Evolutionary conservation across 2,888 invertebrate species (phyloP).

Genomic region (Eugnorisma glareosa): DNA sequence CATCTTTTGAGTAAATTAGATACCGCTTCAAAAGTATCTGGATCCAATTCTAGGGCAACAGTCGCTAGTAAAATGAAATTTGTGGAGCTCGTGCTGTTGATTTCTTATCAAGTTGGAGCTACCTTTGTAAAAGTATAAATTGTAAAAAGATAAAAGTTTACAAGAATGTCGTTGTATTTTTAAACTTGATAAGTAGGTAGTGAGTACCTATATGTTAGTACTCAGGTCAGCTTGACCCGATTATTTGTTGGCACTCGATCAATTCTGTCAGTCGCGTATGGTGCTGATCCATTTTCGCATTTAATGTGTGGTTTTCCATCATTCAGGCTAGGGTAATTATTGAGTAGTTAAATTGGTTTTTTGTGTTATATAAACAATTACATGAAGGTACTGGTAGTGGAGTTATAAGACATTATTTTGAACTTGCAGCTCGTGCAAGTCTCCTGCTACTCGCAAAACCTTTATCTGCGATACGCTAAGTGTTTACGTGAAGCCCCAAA

Average conservation of each 20-base stretch:
- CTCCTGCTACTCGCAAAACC: constrained; percentile 26
- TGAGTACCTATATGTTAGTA: constrained; percentile 61
- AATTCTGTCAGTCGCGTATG: constrained; percentile 78
- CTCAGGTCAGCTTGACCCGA: constrained; percentile 73
- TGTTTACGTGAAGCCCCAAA: constrained; percentile 37
- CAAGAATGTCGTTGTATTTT: constrained; percentile 63
- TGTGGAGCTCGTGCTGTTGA: constrained; percentile 1
- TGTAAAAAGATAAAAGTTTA: constrained; percentile 40
- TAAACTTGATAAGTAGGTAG: constrained; percentile 66
- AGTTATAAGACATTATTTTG: constrained; percentile 13
- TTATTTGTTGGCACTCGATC: constrained; percentile 79
- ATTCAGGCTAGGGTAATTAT: constrained; percentile 57
- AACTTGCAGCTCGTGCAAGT: constrained; percentile 24
- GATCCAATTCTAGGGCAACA: constrained; percentile 25
- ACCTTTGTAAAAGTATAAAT: constrained; percentile 32
- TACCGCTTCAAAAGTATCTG: constrained; percentile 33
- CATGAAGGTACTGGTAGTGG: not conserved
- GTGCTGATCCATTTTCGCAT: constrained; percentile 78
- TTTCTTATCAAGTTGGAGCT: constrained; percentile 33
- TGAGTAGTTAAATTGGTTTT: constrained; percentile 40
- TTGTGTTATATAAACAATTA: constrained; percentile 37
- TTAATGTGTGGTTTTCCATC: constrained; percentile 72
- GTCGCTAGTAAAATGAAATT: constrained; percentile 36
- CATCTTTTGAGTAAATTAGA: constrained; percentile 50
- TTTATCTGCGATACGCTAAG: constrained; percentile 30